phyloP scores from a whole-genome alignment of 2,888 invertebrate genomes.

The Atethmia centrago region DNA sequence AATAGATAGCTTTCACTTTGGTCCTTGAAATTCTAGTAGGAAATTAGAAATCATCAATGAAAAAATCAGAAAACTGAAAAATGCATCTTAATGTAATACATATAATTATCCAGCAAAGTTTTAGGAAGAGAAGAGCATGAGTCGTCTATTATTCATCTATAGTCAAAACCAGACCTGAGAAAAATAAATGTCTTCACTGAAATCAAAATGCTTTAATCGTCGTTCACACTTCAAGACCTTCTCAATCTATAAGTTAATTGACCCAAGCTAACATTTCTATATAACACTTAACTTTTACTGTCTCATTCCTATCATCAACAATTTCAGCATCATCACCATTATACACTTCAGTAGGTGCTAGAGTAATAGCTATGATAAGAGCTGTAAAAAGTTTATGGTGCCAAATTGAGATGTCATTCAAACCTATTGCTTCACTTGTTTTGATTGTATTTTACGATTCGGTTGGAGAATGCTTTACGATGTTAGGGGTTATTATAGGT shows the following conservation, averaged over 20 bases:
- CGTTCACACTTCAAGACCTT: neutral
- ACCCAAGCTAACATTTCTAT: neutral
- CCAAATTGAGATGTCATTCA: constrained; percentile 66
- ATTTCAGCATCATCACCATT: constrained; percentile 39
- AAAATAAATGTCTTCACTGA: neutral
- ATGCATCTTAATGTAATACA: too few relatives aligned
- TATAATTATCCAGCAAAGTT: too few relatives aligned
- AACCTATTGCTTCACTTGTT: constrained; percentile 46
- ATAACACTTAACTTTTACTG: constrained; percentile 28
- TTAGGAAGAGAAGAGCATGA: neutral
- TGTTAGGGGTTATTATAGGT: constrained; percentile 69
- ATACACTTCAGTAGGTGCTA: constrained; percentile 43
- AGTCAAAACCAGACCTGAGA: neutral
- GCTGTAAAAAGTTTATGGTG: constrained; percentile 56
- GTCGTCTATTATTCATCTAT: neutral
- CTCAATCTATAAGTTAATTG: neutral
- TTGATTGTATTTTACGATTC: constrained; percentile 69
- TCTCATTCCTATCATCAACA: constrained; percentile 6
- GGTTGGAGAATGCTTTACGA: constrained; percentile 64
- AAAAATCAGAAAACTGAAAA: neutral
- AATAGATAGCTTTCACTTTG: neutral
- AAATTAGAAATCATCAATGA: too few relatives aligned
- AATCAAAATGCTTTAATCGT: neutral
- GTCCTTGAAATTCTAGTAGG: neutral
- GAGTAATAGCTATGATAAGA: constrained; percentile 52